Evolutionary conservation across 2,113 vertebrate species (phyloP), one percentile per base, ranked within the genome.

Genomic region (Silurus glanis): DNA sequence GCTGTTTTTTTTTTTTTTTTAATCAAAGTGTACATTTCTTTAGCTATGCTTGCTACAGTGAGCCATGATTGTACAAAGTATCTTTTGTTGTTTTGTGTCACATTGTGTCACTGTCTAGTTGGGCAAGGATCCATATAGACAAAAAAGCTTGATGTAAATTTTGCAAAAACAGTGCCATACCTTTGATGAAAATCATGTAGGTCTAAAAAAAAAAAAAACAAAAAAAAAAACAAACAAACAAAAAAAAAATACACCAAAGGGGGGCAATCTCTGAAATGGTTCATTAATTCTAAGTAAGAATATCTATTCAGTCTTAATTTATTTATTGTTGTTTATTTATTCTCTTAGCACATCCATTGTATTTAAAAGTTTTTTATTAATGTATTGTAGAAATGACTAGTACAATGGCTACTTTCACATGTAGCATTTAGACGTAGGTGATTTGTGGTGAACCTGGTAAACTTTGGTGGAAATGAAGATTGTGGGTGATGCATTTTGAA

Each of bases 401-500:
- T 87, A 71, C 83, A 87, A 82, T 25, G 25, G 67, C 83, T 88
- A 88, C 87, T 64, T 84, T 78, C 12, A 84, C 9, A 25, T 84
- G 58, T 69, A 83, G 74, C 64, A 53, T 66, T 80, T 66, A 84
- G 86, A 67, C 28, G 28, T 85, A 81, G 80, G 19, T 56, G 56
- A 89, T 82, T 10, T 1, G 23, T 83, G 56, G 79, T 71, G 59
- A 83, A 76, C 51, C 25, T 86, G 84, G 74, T 79, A 86, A 90
- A 89, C 90, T 93, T 93, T 94, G 94, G 93, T 93, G 92, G 91
- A 93, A 94, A 95, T 95, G 94, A 95, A 92, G 94, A 95, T 92
- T 94, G 71, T 85, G 90, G 91, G 90, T 91, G 88, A 88, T 90
- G 91, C 86, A 89, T 89, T 91, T 88, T 51, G 85, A 85, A 91